These are phyloP conservation scores for Polypedilum vanderplanki DNA, from an alignment of 1,140 invertebrate genomes.

Conservation along the genomic window DNA sequence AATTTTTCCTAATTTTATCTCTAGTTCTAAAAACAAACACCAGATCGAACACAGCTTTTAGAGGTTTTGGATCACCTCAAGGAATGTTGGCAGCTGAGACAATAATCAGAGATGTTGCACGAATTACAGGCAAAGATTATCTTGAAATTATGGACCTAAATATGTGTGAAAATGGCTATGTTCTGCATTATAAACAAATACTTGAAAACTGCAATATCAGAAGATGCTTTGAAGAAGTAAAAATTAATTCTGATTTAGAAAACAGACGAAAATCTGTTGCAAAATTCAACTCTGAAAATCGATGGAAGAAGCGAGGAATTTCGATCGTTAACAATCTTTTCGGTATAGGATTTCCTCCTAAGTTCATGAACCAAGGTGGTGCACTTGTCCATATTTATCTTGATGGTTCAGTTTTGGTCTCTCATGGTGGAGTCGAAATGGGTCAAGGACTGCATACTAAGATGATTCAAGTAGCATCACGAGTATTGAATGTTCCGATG, in stretches of 20 bases:
- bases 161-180: slow-evolving; percentile 62
- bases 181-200: slow-evolving; percentile 61
- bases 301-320: slow-evolving; percentile 52
- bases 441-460: slow-evolving; percentile 64
- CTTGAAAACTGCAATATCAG: slow-evolving; percentile 58
- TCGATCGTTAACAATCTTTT: slow-evolving; percentile 46
- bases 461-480: slow-evolving; percentile 50
- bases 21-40: slow-evolving; percentile 83
- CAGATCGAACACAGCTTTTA: slow-evolving; percentile 82
- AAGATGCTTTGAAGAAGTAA: slow-evolving; percentile 65
- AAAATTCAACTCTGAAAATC: slow-evolving; percentile 55
- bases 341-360: slow-evolving; percentile 43
- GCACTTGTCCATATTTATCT: slow-evolving; percentile 54
- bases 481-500: slow-evolving; percentile 50
- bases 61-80: slow-evolving; percentile 85
- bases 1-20: too few relatives aligned
- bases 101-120: slow-evolving; percentile 69
- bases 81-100: slow-evolving; percentile 79
- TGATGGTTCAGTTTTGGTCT: slow-evolving; percentile 55
- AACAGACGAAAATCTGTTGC: slow-evolving; percentile 48
- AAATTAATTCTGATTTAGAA: slow-evolving; percentile 51
- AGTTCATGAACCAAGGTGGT: slow-evolving; percentile 43
- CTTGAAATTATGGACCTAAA: slow-evolving; percentile 52
- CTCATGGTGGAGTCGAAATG: slow-evolving; percentile 62
- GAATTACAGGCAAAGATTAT: slow-evolving; percentile 56